Evolutionary conservation across 2,888 invertebrate species (phyloP).

Genomic region (Cremastobaeus sp.): DNA sequence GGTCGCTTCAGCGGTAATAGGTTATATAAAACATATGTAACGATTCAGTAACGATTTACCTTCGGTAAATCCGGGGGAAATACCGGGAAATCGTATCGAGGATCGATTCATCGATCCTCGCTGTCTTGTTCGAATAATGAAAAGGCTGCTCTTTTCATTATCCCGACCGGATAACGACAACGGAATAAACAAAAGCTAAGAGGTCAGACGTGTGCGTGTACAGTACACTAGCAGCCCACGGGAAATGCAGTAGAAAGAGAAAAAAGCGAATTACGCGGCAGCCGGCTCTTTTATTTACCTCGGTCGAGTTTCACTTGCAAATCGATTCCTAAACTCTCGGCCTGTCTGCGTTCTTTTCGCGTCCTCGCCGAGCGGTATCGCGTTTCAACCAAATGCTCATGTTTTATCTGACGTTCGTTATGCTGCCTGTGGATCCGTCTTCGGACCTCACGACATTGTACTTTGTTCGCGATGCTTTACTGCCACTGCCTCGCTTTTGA

Average conservation of each 20-base stretch:
- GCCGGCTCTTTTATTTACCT: constrained; percentile 7
- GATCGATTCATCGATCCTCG: constrained; percentile 71
- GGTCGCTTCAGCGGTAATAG: too few species aligned
- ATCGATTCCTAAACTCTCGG: constrained; percentile 72
- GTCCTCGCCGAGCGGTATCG: constrained; percentile 57
- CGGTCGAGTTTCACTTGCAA: constrained; percentile 74
- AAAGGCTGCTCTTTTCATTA: constrained; percentile 62
- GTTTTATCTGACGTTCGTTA: constrained; percentile 75
- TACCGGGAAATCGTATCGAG: too few species aligned
- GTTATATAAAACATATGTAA: too few species aligned
- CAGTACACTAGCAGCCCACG: constrained; percentile 19
- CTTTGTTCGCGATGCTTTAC: constrained; percentile 69
- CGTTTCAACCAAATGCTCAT: constrained; percentile 67
- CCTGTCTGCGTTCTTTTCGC: constrained; percentile 24
- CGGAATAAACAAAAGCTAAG: constrained; percentile 9
- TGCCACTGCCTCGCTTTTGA: constrained; percentile 60
- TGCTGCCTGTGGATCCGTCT: constrained; percentile 59
- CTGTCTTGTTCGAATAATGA: constrained; percentile 69
- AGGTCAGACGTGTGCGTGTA: constrained; percentile 22
- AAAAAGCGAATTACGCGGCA: constrained; percentile 10
- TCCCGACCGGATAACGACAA: constrained; percentile 54
- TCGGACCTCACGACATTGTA: constrained; percentile 58
- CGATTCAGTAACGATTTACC: too few species aligned
- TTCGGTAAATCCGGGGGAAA: too few species aligned
- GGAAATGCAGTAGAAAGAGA: constrained; percentile 19